Evolutionary conservation across 1,140 invertebrate genomes (phyloP).

Genomic region (Drosophila truncata): DNA sequence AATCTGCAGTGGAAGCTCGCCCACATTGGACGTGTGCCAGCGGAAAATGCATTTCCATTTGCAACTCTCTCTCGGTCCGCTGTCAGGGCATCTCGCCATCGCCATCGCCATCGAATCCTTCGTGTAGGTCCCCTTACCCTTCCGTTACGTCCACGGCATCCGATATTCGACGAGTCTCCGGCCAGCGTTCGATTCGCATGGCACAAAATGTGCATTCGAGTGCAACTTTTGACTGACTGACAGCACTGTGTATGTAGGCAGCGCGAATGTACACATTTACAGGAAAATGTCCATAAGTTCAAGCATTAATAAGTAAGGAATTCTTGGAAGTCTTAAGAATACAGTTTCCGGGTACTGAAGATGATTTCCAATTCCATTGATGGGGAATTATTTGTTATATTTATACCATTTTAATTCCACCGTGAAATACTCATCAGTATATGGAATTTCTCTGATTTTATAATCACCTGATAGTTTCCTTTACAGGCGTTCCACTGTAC

Average conservation of each 20-base stretch:
- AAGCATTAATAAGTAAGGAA: not conserved
- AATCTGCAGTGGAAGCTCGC: constrained; percentile 30
- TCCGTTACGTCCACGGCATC: constrained; percentile 1
- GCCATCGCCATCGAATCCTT: constrained; percentile 16
- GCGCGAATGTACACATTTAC: constrained; percentile 10
- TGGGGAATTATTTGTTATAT: not conserved
- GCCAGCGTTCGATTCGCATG: constrained; percentile 53
- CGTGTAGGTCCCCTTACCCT: constrained; percentile 11
- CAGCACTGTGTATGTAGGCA: constrained; percentile 14
- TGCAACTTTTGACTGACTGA: constrained; percentile 74
- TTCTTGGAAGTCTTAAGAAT: not conserved
- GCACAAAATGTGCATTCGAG: constrained; percentile 71
- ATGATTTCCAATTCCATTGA: not conserved
- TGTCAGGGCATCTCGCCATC: constrained; percentile 34
- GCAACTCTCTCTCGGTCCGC: constrained; percentile 39
- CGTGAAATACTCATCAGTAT: not conserved
- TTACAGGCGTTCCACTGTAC: constrained; percentile 5
- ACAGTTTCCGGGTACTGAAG: not conserved
- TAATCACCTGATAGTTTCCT: not conserved
- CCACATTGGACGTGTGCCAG: constrained; percentile 53
- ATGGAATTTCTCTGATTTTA: not conserved
- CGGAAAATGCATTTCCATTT: constrained; percentile 60
- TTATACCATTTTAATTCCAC: not conserved
- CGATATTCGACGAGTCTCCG: constrained; percentile 28
- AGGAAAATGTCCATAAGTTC: constrained; percentile 3